phyloP scores from a whole-genome alignment of 1,140 invertebrate species.

The Hypothenemus hampei region DNA sequence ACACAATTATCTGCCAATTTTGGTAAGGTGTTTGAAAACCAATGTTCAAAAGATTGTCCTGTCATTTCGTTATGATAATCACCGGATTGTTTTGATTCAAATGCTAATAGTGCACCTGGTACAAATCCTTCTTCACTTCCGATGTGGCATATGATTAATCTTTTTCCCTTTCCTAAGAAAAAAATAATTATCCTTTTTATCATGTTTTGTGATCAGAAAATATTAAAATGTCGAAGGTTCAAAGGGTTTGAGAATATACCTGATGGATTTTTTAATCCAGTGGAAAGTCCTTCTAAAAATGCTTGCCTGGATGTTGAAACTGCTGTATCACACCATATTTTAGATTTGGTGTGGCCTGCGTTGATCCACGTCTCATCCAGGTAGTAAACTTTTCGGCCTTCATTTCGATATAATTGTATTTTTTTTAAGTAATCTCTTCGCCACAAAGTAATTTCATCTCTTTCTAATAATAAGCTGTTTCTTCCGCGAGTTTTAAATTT shows the following conservation, averaged over 20 bases:
- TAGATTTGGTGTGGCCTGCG: conserved; percentile 28
- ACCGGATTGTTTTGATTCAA: conserved; percentile 4
- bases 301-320: conserved; percentile 25
- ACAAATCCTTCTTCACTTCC: not conserved
- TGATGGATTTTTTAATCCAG: conserved; percentile 38
- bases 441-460: conserved; percentile 4
- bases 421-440: conserved; percentile 8
- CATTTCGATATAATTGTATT: not conserved
- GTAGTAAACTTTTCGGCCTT: conserved; percentile 26
- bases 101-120: not conserved
- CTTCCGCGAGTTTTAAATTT: conserved; percentile 1
- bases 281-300: conserved; percentile 35
- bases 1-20: conserved; percentile 24
- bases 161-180: conserved; percentile 1
- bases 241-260: conserved; percentile 34
- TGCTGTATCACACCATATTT: conserved; percentile 25
- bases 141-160: not conserved
- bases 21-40: conserved; percentile 35
- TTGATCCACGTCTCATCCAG: conserved; percentile 29
- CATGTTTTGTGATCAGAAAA: conserved; percentile 32
- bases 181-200: conserved; percentile 10
- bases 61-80: conserved; percentile 13
- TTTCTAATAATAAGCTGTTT: conserved; percentile 2
- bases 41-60: conserved; percentile 22
- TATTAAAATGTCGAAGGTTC: conserved; percentile 24